Base-by-base conservation (phyloP, 64 coral and sea anemone species). In the Montipora sp. region DNA sequence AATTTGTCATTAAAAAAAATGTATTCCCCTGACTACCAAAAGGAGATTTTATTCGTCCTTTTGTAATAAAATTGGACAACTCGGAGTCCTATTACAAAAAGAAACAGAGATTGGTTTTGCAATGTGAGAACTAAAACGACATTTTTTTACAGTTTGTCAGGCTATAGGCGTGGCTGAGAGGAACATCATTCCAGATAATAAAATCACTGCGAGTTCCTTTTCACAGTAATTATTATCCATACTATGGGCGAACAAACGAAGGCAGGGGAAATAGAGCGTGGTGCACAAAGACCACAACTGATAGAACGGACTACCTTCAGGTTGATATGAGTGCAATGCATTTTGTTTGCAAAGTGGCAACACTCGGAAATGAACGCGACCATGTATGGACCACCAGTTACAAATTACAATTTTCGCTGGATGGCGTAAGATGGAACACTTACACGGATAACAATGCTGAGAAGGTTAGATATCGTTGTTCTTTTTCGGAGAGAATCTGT, bases 321-420 rank as follows among this genome's bases (percentile, higher is more conserved):
- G 90, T 93, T 81, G 92, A 93, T 47, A 24, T 93, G 24, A 77
- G 77, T 5, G 1, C 8, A 22, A 48, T 88, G 47, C 51, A 81
- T 5, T 5, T 13, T 67, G 8, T 93, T 44, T 93, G 92, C 76
- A 78, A 69, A 7, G 69, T 94, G 51, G 92, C 86, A 61, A 94
- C 92, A 23, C 92, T 69, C 9, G 79, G 79, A 12, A 0, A 0
- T 0, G 0, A 11, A 51, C 5, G 5, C n/a, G 2, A 11, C 1
- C 5, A 23, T 51, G 22, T 36, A 10, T 89, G 79, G 87, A 57
- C 14, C 4, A 78, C 71, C n/a, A 83, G 78, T 16, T 94, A 94
- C 78, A 83, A 89, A 77, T 1, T 84, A 5, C 66, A 72, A 1
- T 23, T 58, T 65, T 94, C 92, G 0, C 9, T 22, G 23, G 45